A percentile compares a stretch with the other conserved stretches of the same genome.
Conservation (phyloP, 2,888 invertebrate species). For the Amphimallon solstitiale region DNA sequence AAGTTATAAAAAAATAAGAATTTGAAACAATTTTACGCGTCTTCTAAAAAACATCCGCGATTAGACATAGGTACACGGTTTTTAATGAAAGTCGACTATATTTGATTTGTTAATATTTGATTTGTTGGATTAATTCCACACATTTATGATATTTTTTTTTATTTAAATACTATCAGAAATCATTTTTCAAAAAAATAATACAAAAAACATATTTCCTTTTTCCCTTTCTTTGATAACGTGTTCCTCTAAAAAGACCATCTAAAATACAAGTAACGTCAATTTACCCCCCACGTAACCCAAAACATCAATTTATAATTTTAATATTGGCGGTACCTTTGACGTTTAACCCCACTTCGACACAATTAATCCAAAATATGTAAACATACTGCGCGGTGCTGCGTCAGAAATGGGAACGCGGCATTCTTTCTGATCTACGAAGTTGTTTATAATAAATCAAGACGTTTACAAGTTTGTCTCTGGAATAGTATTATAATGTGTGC, state of each 20-base stretch:
- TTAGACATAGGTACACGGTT: no score
- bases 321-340: constrained; percentile 36
- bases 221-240: not conserved
- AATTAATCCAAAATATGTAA: constrained; percentile 32
- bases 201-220: not conserved
- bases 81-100: no score
- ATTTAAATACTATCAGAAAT: no score
- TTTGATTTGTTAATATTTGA: no score
- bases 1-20: no score
- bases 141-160: no score
- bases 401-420: constrained; percentile 20
- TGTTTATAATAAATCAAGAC: constrained; percentile 37
- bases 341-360: constrained; percentile 23
- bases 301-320: constrained; percentile 26
- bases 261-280: constrained; percentile 2
- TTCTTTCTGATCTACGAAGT: constrained; percentile 15
- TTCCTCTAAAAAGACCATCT: not conserved
- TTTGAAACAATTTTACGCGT: no score
- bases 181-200: not conserved
- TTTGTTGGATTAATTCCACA: no score
- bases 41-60: no score
- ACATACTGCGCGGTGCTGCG: constrained; percentile 4
- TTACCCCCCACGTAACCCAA: constrained; percentile 18
- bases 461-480: not conserved
- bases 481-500: not conserved